Evolutionary conservation across 2,113 vertebrate genomes (phyloP).

Genomic region (Glareola pratincola): DNA sequence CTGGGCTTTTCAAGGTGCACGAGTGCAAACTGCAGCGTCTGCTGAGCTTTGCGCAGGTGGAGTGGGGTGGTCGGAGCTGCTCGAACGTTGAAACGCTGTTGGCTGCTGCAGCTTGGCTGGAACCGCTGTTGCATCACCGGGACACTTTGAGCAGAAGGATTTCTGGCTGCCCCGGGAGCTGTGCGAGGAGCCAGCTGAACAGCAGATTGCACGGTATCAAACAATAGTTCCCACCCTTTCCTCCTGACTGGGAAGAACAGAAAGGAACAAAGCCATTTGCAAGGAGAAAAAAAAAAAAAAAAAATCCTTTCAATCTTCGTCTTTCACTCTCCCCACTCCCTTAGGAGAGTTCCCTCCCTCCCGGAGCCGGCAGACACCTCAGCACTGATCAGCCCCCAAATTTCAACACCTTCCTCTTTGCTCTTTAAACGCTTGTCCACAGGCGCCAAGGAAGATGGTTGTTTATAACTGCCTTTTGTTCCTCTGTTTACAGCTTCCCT

Average conservation of each 20-base stretch:
- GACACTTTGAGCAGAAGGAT: background rate
- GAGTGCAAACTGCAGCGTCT: background rate
- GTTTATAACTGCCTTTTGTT: slow-evolving; percentile 60
- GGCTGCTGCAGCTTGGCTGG: background rate
- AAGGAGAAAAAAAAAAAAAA: background rate
- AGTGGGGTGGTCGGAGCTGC: fast-evolving
- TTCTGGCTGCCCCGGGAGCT: background rate
- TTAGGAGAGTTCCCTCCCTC: background rate
- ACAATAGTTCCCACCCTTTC: slow-evolving; percentile 23
- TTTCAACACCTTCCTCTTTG: background rate
- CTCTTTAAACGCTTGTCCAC: background rate
- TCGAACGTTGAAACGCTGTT: fast-evolving
- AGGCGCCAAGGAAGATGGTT: background rate
- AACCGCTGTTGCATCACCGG: background rate
- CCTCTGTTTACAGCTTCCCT: slow-evolving; percentile 60
- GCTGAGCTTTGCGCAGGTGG: fast-evolving
- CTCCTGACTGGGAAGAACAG: background rate
- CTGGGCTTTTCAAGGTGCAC: background rate
- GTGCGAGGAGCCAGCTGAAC: background rate
- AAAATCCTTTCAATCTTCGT: background rate
- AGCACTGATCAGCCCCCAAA: background rate
- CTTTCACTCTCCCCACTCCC: background rate
- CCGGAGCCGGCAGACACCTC: background rate
- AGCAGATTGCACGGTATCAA: background rate
- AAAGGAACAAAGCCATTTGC: background rate